Evolutionary conservation across 1,140 invertebrate species (phyloP).

Genomic region (Colletes gigas): DNA sequence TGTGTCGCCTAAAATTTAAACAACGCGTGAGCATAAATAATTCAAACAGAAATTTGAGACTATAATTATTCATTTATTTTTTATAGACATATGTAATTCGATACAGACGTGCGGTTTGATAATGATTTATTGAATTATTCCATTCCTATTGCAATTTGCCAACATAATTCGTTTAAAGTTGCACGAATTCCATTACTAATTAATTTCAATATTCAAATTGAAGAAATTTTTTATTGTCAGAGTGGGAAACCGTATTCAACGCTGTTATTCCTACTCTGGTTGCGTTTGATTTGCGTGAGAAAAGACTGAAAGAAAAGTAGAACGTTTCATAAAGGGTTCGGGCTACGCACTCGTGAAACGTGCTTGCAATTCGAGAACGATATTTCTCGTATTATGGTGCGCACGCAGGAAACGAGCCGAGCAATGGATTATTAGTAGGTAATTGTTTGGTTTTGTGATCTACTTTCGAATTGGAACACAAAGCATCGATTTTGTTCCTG

Average conservation of each 20-base stretch:
- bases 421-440: not conserved
- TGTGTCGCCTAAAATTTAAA: too few species aligned
- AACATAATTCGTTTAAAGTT: not conserved
- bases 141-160: too few species aligned
- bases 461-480: constrained; percentile 22
- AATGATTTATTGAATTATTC: too few species aligned
- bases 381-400: not conserved
- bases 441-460: constrained; percentile 5
- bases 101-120: too few species aligned
- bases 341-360: not conserved
- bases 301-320: constrained; percentile 5
- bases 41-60: too few species aligned
- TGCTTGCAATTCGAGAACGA: not conserved
- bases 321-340: not conserved
- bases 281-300: not conserved
- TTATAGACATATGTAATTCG: too few species aligned
- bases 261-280: not conserved
- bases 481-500: constrained; percentile 4
- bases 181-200: too few species aligned
- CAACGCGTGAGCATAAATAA: too few species aligned
- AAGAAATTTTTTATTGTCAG: too few species aligned
- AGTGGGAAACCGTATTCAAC: not conserved
- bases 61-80: too few species aligned
- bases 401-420: not conserved
- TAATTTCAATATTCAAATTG: too few species aligned